Conservation (phyloP, 2,113 vertebrate species). For the Channa argus region DNA sequence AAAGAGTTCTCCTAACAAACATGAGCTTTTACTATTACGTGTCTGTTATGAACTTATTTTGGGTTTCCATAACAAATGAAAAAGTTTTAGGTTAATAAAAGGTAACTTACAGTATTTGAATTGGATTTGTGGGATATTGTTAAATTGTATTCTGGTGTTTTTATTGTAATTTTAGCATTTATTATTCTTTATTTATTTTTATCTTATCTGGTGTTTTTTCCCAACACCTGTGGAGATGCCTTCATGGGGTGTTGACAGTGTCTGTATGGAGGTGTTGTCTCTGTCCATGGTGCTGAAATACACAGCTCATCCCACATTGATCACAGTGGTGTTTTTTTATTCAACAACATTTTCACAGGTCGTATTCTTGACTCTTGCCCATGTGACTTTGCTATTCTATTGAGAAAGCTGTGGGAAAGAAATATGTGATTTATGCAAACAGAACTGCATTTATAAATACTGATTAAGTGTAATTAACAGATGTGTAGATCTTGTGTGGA, state of each 20-base stretch:
- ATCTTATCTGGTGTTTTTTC: not conserved
- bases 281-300: constrained; percentile 45
- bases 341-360: not conserved
- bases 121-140: not conserved
- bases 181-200: not conserved
- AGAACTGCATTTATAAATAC: not conserved
- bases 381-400: not conserved
- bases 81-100: no score
- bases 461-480: no score
- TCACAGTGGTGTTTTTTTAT: not conserved
- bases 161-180: not conserved
- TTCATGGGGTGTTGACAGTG: not conserved
- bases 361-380: not conserved
- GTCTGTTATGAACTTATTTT: not conserved
- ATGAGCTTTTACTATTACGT: not conserved
- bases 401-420: no score
- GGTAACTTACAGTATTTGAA: not conserved
- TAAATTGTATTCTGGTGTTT: not conserved
- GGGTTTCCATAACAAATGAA: not conserved
- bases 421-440: not conserved
- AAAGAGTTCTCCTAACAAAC: not conserved
- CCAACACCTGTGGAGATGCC: not conserved
- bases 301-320: constrained; percentile 12
- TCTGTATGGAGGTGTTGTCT: not conserved
- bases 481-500: no score